Base-by-base conservation (phyloP, 1,140 invertebrate genomes). In the Procambarus clarkii region DNA sequence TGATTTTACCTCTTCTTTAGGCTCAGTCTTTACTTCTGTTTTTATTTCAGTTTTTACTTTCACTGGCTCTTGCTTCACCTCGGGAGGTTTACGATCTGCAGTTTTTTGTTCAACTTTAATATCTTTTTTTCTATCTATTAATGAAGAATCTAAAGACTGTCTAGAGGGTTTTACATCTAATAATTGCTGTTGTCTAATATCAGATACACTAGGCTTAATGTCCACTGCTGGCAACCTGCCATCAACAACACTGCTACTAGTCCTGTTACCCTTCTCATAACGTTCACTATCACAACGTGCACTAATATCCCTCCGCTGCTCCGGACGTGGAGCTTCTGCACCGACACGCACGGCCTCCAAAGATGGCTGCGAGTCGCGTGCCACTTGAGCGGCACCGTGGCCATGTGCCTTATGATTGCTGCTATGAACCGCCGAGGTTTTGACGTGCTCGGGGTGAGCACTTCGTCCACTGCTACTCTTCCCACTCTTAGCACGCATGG, bases 251-350 rank as follows among this genome's bases (percentile, higher is more conserved):
- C 86, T 92, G 69, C 88, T 88, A 86, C 91, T 92, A 88, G 74
- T 93, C 48, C 92, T 78, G 83, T 79, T 91, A 87, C 79, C 64
- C 74, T 87, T 83, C 58, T 88, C 86, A 69, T 58, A 88, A 44
- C 84, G 34, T 79, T 84, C 86, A 93, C 88, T 88, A 87, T 92
- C 90, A 88, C 93, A 85, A 80, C 93, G 90, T 92, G 86, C 87
- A 88, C 77, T 92, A 60, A 85, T 45, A 46, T 91, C 88, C 46
- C 88, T 91, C 82, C 88, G 50, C 58, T 91, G 88, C 44, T 88
- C 86, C 34, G 60, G 77, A 8, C 81, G 69, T 2, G 82, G 54
- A 46, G 82, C 58, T 24, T 84, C 88, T 0, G 50, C 44, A 64
- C 11, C 34, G 46, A 91, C 76, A 60, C 88, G 46, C 11, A 91